These are phyloP conservation scores for Amaurobius ferox DNA, from an alignment of 2,888 invertebrate species.

Conservation along the genomic window DNA sequence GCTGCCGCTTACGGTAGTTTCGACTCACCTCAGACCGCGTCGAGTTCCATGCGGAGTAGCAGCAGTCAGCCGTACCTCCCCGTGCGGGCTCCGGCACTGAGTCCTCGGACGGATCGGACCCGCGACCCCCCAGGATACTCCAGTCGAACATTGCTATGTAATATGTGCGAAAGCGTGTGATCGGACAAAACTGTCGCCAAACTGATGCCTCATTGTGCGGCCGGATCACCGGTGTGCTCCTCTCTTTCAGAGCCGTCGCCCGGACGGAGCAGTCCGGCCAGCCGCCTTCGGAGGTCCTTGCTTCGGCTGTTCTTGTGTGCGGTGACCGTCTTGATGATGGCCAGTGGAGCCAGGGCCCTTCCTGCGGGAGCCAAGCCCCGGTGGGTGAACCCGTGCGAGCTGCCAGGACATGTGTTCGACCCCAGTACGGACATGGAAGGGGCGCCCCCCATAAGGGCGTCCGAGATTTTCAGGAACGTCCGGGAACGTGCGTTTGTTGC, in stretches of 20 bases:
- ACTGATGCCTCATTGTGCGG: conserved; percentile 35
- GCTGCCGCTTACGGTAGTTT: conserved; percentile 41
- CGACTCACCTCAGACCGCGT: conserved; percentile 12
- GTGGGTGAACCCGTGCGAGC: conserved; percentile 72
- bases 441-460: conserved; percentile 43
- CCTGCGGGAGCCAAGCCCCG: conserved; percentile 36
- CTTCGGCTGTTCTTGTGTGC: neutral
- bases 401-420: conserved; percentile 70
- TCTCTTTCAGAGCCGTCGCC: conserved; percentile 20
- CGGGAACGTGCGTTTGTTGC: conserved; percentile 42
- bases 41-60: conserved; percentile 32
- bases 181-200: neutral
- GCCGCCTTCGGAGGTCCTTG: neutral
- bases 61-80: conserved; percentile 6
- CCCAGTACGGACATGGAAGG: conserved; percentile 58
- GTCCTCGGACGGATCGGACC: conserved; percentile 19
- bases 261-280: neutral
- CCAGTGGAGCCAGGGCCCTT: neutral
- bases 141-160: neutral
- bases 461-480: conserved; percentile 32
- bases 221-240: conserved; percentile 7
- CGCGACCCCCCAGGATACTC: conserved; percentile 20
- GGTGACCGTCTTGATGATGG: neutral
- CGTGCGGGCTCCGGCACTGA: conserved; percentile 19
- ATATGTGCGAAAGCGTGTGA: neutral